Percentiles rank a stretch among this genome's conserved stretches.
Conservation (phyloP, 2,797 vertebrate species). For the Loris lydekkerianus region DNA sequence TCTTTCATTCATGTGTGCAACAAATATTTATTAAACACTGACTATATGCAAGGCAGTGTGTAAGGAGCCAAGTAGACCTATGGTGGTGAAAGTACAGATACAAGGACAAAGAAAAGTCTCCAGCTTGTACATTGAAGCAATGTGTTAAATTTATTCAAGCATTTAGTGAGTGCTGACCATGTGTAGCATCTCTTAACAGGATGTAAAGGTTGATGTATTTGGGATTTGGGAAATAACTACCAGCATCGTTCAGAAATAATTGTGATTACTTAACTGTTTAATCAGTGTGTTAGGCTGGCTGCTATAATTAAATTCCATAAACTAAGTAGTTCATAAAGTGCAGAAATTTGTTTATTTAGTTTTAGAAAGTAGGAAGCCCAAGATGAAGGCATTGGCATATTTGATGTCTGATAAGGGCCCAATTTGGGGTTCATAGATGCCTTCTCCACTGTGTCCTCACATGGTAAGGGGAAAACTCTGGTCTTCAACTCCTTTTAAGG, state of each 20-base stretch:
- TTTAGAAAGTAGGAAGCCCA: background rate
- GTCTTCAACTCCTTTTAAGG: background rate
- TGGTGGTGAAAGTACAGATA: background rate
- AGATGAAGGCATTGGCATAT: background rate
- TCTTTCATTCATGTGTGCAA: background rate
- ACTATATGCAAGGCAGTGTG: background rate
- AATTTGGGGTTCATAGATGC: background rate
- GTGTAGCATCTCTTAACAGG: background rate
- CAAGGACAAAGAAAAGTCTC: background rate
- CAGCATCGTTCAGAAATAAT: conserved; percentile 8
- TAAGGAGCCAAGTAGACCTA: background rate
- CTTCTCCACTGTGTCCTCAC: background rate
- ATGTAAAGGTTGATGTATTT: conserved; percentile 30
- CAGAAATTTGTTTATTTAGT: background rate
- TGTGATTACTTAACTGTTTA: background rate
- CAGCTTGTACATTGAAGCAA: background rate
- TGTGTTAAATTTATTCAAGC: background rate
- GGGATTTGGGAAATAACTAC: background rate
- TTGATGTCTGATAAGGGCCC: background rate
- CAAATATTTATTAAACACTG: conserved; percentile 14
- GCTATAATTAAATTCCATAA: background rate
- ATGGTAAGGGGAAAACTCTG: background rate
- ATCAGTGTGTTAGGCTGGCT: background rate
- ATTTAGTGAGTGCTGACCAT: background rate
- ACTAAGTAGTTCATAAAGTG: background rate